phyloP scores from a whole-genome alignment of 2,797 vertebrate species.

The Ambastaia sidthimunki region DNA sequence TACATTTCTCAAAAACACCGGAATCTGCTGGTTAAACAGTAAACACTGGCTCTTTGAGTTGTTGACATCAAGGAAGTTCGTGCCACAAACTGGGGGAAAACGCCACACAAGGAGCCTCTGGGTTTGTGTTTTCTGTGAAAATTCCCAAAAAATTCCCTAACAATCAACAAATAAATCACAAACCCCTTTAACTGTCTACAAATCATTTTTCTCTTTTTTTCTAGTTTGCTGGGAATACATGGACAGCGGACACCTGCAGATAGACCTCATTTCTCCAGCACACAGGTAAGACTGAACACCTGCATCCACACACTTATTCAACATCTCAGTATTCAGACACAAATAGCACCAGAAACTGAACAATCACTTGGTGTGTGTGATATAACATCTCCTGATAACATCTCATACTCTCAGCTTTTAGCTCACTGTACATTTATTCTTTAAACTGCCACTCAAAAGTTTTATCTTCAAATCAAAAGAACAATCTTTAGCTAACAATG shows the following conservation, averaged over 20 bases:
- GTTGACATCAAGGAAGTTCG: slow-evolving; percentile 32
- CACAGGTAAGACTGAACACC: background rate
- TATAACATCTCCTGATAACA: too few species aligned
- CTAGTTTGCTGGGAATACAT: background rate
- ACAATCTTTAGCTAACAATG: too few species aligned
- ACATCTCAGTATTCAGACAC: background rate
- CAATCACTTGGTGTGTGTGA: background rate
- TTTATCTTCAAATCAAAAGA: too few species aligned
- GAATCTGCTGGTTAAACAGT: background rate
- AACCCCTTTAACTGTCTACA: background rate
- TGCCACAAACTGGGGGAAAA: slow-evolving; percentile 4
- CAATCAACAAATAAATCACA: background rate
- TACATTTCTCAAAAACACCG: background rate
- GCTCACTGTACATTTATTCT: too few species aligned
- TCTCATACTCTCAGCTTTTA: too few species aligned
- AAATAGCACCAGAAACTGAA: slow-evolving; percentile 8
- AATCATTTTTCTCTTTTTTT: background rate
- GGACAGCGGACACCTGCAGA: background rate
- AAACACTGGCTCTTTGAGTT: background rate
- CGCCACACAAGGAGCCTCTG: slow-evolving; percentile 6
- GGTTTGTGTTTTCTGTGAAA: slow-evolving; percentile 42
- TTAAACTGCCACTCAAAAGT: too few species aligned
- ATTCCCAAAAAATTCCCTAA: slow-evolving; percentile 9
- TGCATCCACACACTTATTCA: background rate
- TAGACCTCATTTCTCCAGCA: background rate